Evolutionary conservation across 2,888 invertebrate genomes (phyloP), one percentile per base, ranked within the genome.

Genomic region (Adineta ricciae): DNA sequence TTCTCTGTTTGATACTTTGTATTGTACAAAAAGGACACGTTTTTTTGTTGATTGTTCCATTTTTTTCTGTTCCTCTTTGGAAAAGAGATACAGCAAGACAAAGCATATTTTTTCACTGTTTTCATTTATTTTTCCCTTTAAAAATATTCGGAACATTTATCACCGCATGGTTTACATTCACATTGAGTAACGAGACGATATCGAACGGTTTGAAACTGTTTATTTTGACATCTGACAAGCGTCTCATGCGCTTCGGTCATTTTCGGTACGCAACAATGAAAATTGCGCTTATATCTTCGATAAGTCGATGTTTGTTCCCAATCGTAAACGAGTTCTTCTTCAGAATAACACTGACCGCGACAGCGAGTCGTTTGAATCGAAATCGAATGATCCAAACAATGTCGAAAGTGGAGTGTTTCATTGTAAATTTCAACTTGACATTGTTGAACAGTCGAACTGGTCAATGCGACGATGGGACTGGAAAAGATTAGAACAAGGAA

Each of bases 1-100:
- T 64, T 64, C n/a, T n/a, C 46, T 64, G 64, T 64, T 64, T 64
- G 64, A 27, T 64, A 64, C 64, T 36, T 64, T 64, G 64, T 64
- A 64, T 64, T 64, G 19, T 64, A 64, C 32, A 64, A 64, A 64
- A 64, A 64, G 19, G 32, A 24, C 32, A 32, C 64, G 5, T 14
- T 64, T 64, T 32, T 64, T 64, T 64, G 64, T 64, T 32, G 9
- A 5, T 64, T 19, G 32, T 32, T 32, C 32, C 4, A 9, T 32
- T 64, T 3, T 27, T 56, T n/a, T n/a, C n/a, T 36, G 32, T 64
- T 64, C 32, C 64, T 64, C 64, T 64, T 64, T 64, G 19, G 32
- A 64, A 64, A 64, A 64, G 64, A 64, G 64, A 64, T 16, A 64
- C 4, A 50, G 50, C 14, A 50, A 64, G 19, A 64, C 2, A 64